These are phyloP conservation scores for Cyclargus thomasi DNA, from an alignment of 1,140 invertebrate genomes.

Conservation along the genomic window DNA sequence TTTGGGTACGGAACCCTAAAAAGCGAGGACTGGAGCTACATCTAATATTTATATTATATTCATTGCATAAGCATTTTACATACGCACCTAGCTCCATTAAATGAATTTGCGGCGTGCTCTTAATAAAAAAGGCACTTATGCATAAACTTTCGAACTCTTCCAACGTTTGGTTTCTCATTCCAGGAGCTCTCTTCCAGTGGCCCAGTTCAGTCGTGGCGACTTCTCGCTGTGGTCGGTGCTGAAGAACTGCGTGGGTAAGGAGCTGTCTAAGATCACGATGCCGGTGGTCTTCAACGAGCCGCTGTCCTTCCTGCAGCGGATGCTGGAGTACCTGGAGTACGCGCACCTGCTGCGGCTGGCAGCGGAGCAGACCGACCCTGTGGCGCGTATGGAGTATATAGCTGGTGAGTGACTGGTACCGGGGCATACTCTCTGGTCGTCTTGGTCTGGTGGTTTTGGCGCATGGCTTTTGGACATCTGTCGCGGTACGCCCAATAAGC, in stretches of 20 bases:
- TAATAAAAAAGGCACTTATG: no score
- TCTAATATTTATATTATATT: no score
- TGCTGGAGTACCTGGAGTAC: constrained; percentile 97
- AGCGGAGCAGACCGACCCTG: constrained; percentile 83
- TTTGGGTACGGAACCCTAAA: no score
- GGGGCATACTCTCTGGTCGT: no score
- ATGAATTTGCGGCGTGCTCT: no score
- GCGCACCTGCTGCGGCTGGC: constrained; percentile 88
- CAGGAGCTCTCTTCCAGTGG: constrained; percentile 87
- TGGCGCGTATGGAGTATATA: constrained; percentile 84
- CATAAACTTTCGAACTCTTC: no score
- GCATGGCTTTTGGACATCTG: no score
- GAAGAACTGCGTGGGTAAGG: constrained; percentile 96
- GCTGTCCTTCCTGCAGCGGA: constrained; percentile 94
- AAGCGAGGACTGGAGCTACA: no score
- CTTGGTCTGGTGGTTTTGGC: no score
- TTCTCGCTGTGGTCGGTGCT: constrained; percentile 96
- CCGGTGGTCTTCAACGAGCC: constrained; percentile 98
- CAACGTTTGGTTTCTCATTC: background rate
- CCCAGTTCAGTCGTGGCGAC: constrained; percentile 90
- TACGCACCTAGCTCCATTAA: no score
- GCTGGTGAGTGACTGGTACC: constrained; percentile 76
- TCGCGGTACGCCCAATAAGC: no score
- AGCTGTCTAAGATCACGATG: constrained; percentile 98
- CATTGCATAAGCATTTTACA: no score